A percentile compares a stretch with the other conserved stretches of the same genome.
Evolutionary conservation across 2,888 invertebrate species (phyloP).

Genomic region (Odontomyia ornata): DNA sequence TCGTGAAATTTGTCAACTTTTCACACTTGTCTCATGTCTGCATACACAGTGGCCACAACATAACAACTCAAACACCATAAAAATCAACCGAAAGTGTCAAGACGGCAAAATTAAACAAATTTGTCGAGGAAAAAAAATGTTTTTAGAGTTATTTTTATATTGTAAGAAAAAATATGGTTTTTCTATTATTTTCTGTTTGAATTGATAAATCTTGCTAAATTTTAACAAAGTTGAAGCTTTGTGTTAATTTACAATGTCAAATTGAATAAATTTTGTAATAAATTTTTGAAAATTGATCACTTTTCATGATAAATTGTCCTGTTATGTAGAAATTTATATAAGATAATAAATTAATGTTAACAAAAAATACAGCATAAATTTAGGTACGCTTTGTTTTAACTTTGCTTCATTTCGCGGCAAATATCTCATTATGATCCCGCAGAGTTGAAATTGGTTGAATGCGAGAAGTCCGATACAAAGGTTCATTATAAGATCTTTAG

Average conservation of each 20-base stretch:
- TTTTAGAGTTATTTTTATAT: not conserved
- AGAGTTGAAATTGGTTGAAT: conserved; percentile 2
- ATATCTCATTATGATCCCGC: conserved; percentile 40
- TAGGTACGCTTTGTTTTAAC: not conserved
- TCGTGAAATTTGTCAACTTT: conserved; percentile 26
- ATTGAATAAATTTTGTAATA: conserved; percentile 32
- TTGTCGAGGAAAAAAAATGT: not conserved
- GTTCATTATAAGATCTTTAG: too few relatives aligned
- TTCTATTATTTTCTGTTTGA: not conserved
- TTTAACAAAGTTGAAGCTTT: not conserved
- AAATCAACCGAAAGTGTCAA: not conserved
- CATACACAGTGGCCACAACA: conserved; percentile 15
- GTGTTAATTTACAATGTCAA: not conserved
- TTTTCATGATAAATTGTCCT: conserved; percentile 5
- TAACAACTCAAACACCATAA: conserved; percentile 2
- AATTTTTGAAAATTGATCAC: conserved; percentile 15
- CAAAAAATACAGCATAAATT: not conserved
- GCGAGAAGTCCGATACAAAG: too few relatives aligned
- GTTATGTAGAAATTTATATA: not conserved
- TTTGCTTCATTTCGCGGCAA: not conserved
- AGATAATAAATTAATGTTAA: not conserved
- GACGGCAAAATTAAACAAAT: not conserved
- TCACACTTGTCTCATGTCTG: not conserved
- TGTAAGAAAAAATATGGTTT: not conserved
- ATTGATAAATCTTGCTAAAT: not conserved